Evolutionary conservation across 2,797 vertebrate species (phyloP).

Genomic region (Sebastes elongatus): DNA sequence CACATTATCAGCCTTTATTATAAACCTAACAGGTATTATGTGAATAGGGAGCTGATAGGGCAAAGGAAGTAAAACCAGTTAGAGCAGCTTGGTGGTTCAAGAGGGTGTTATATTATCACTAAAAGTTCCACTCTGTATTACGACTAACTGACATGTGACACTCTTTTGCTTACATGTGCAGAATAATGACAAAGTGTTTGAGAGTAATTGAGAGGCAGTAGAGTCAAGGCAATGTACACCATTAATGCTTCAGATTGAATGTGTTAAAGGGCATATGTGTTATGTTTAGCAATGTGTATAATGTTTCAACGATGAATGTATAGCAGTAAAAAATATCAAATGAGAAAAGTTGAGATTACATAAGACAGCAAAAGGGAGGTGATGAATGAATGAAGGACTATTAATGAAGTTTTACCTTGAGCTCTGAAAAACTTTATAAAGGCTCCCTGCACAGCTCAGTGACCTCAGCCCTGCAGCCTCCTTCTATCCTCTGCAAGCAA

Average conservation of each 20-base stretch:
- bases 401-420: constrained; percentile 23
- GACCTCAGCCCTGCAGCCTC: constrained; percentile 13
- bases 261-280: background rate
- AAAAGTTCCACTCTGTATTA: background rate
- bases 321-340: constrained; percentile 8
- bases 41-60: background rate
- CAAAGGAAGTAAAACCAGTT: background rate
- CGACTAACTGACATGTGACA: background rate
- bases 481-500: constrained; percentile 7
- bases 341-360: background rate
- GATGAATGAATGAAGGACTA: background rate
- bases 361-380: background rate
- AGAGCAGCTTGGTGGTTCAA: background rate
- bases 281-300: background rate
- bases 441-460: constrained; percentile 11
- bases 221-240: background rate
- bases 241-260: background rate
- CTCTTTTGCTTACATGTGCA: background rate
- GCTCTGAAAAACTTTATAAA: constrained; percentile 14
- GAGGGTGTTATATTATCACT: background rate
- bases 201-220: background rate
- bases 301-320: background rate
- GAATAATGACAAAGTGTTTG: background rate
- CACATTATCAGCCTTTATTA: background rate
- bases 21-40: background rate